Evolutionary conservation across 2,113 vertebrate genomes (phyloP).

Genomic region (Erythrolamprus reginae): DNA sequence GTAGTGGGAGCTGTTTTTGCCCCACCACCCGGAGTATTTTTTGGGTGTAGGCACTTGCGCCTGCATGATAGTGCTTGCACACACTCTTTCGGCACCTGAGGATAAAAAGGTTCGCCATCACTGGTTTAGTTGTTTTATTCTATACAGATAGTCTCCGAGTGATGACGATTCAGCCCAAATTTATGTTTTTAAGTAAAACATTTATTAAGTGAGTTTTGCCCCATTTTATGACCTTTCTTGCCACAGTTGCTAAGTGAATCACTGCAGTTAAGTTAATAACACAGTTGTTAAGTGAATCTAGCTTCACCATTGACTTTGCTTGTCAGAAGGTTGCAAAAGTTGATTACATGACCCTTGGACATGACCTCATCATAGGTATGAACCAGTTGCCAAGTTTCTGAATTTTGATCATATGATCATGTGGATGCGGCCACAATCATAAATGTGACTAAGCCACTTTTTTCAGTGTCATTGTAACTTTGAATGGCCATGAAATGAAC

Average conservation of each 20-base stretch:
- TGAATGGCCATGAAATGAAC: not conserved
- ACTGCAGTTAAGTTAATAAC: no score
- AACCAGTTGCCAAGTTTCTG: not conserved
- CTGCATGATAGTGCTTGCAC: no score
- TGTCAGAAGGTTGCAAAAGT: no score
- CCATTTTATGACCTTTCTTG: not conserved
- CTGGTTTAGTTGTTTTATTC: not conserved
- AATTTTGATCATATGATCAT: not conserved
- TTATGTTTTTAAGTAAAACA: not conserved
- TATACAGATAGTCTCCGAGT: not conserved
- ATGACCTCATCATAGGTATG: not conserved
- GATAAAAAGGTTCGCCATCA: no score
- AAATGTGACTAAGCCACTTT: not conserved
- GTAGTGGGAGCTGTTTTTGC: no score
- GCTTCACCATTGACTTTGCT: no score
- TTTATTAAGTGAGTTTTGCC: not conserved
- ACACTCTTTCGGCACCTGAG: no score
- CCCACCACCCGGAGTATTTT: no score
- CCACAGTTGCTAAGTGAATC: not conserved
- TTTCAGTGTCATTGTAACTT: not conserved
- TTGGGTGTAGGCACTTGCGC: no score
- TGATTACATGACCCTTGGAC: no score
- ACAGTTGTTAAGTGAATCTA: no score
- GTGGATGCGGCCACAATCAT: no score
- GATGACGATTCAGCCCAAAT: not conserved